Base-by-base conservation (phyloP, 1,140 invertebrate species). In the Philopotamus ludificatus region DNA sequence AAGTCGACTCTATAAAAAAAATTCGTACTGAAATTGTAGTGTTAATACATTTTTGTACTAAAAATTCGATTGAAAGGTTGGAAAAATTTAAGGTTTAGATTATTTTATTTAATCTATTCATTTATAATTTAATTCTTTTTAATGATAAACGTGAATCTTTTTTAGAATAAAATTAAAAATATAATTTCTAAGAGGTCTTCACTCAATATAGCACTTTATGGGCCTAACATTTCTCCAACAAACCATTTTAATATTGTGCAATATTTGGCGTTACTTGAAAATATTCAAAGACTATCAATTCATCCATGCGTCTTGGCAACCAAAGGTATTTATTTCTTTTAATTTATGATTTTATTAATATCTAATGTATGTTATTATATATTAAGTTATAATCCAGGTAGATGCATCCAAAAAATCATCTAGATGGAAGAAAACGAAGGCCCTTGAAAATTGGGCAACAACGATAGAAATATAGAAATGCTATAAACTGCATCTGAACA, bases 251-350 rank as follows among this genome's bases (percentile, higher is more conserved):
- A 25, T 23, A 10, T 10, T 15, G 20, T 25, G 15, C 21, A 53
- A 25, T 53, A 26, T 25, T 22, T 53, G 23, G 23, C 50, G 9
- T 12, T 22, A 53, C 8, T 53, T 10, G n/a, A 22, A 10, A 22
- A 26, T 7, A 26, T 26, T 15, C 4, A 22, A 7, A 4, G 16
- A 25, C n/a, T 53, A 16, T 1, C 4, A 12, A 4, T 53, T 7
- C 50, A 53, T 7, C 50, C 50, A 3, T 53, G 50, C n/a, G 18
- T 3, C n/a, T 25, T 53, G 7, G 20, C 50, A 8, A 25, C 3
- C 2, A 53, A 25, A 53, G 20, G 50, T 53, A 53, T 7, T 25
- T 50, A 50, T 50, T 50, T 9, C 20, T 50, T 50, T 22, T 50
- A 22, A 22, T 9, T n/a, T 8, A 16, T 45, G 15, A 4, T 45